Evolutionary conservation across 92 coral and sea anemone species (phyloP), one percentile per base, ranked within the genome.

Genomic region (Epizoanthus scotinus): DNA sequence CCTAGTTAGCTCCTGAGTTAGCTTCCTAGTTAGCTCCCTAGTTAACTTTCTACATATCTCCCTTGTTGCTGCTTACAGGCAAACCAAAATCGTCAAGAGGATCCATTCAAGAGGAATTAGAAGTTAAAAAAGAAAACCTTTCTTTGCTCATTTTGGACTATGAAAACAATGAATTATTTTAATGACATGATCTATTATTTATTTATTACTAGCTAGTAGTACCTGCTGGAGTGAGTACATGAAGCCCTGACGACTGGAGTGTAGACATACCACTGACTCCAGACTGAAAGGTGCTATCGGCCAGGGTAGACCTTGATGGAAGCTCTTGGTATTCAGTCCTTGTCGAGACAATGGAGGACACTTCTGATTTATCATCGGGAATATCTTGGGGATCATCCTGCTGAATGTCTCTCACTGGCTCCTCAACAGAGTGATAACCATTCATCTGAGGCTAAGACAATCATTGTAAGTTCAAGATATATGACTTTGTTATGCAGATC

Each of bases 311-410:
- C 63, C 94, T 85, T 67, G 88, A 87, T 5, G 97, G 97, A 71
- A 92, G 88, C 36, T 92, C 97, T 17, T 81, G 91, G 66, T 92
- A 92, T 77, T 92, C 97, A 28, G 97, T 92, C 67, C 89, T 84
- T 63, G 86, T 92, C 25, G 97, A 92, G 24, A 92, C 82, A 67
- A 92, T 73, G 12, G 97, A 92, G 12, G 97, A 92, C 9, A 82
- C 92, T 38, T 92, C 97, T 70, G 97, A 92, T 61, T 67, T 77
- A 57, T 92, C 87, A 64, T 92, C 97, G 13, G 94, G 94, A 20
- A 92, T 77, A 28, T 92, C 90, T 49, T 74, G 85, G 25, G 12
- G 53, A 26, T 42, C 68, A 21, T 60, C 49, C 25, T 58, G 36
- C 44, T 17, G 24, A 12, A 6, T 44, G 58, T 89, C 97, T 61